Percentiles rank a stretch among this genome's conserved stretches.
Conservation (phyloP, 2,113 vertebrate genomes). For the Engraulis encrasicolus region DNA sequence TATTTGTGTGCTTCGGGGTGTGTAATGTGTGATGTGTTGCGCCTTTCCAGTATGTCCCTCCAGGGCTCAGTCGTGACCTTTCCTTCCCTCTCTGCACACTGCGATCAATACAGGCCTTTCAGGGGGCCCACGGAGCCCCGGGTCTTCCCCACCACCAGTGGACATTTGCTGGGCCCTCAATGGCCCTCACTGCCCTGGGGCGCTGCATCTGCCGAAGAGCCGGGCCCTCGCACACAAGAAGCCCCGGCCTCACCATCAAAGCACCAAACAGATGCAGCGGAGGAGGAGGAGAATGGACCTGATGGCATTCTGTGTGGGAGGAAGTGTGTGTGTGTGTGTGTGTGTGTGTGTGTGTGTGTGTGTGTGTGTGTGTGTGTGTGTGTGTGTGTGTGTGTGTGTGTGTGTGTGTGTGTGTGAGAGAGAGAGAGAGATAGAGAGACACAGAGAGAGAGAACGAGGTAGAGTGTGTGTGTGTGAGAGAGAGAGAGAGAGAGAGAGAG, state of each 20-base stretch:
- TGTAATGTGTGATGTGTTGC: constrained; percentile 5
- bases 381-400: not conserved
- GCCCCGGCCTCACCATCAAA: constrained; percentile 45
- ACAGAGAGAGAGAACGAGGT: no score
- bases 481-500: no score
- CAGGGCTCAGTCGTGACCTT: constrained; percentile 49
- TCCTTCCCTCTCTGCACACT: constrained; percentile 36
- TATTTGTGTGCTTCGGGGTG: not conserved
- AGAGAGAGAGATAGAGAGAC: no score
- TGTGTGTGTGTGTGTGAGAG: no score
- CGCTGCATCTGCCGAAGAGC: constrained; percentile 49
- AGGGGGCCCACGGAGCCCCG: constrained; percentile 37
- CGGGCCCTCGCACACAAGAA: constrained; percentile 32
- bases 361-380: constrained; percentile 8
- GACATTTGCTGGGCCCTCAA: constrained; percentile 39
- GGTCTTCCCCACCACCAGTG: constrained; percentile 35
- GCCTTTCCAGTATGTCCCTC: constrained; percentile 33
- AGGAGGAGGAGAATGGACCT: constrained; percentile 25
- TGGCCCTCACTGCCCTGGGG: constrained; percentile 41
- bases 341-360: not conserved
- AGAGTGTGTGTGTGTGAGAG: no score
- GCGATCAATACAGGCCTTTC: constrained; percentile 57
- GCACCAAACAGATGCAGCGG: constrained; percentile 32
- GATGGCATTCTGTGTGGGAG: constrained; percentile 23
- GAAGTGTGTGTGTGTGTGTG: not conserved